These are phyloP conservation scores for Metacarcinus magister DNA, from an alignment of 2,888 invertebrate species.

Conservation along the genomic window DNA sequence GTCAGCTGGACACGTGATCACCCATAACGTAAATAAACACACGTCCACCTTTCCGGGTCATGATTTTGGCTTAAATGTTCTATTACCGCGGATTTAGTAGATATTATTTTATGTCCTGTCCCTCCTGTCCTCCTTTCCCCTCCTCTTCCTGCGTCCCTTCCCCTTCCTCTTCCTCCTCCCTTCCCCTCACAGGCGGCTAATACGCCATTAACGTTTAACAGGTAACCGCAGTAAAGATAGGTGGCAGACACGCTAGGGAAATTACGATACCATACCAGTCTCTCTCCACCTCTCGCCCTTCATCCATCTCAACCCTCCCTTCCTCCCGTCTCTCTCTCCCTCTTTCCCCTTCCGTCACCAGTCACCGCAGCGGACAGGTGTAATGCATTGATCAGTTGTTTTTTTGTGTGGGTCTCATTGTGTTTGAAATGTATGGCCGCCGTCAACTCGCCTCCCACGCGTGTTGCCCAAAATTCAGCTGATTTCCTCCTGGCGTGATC, in stretches of 20 bases:
- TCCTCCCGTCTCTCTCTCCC: background rate
- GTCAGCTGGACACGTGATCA: background rate
- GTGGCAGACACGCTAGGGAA: background rate
- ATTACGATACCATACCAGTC: background rate
- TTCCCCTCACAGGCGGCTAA: background rate
- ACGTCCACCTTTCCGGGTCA: background rate
- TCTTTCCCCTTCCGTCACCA: background rate
- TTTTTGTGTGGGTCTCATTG: background rate
- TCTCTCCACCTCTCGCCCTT: background rate
- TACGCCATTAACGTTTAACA: conserved; percentile 26
- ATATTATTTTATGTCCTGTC: background rate
- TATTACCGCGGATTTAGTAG: background rate
- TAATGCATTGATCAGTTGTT: conserved; percentile 32
- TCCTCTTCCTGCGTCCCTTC: background rate
- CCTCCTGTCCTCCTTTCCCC: background rate
- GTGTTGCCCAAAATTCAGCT: background rate
- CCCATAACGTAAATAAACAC: conserved; percentile 17
- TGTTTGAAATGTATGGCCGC: conserved; percentile 13
- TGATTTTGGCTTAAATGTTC: conserved; percentile 7
- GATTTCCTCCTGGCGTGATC: background rate
- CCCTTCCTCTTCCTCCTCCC: background rate
- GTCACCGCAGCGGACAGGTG: background rate
- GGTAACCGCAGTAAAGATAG: background rate
- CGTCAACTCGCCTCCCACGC: background rate
- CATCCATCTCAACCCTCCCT: background rate